Evolutionary conservation across 1,140 invertebrate species (phyloP), one percentile per base, ranked within the genome.

Genomic region (Plodia interpunctella): DNA sequence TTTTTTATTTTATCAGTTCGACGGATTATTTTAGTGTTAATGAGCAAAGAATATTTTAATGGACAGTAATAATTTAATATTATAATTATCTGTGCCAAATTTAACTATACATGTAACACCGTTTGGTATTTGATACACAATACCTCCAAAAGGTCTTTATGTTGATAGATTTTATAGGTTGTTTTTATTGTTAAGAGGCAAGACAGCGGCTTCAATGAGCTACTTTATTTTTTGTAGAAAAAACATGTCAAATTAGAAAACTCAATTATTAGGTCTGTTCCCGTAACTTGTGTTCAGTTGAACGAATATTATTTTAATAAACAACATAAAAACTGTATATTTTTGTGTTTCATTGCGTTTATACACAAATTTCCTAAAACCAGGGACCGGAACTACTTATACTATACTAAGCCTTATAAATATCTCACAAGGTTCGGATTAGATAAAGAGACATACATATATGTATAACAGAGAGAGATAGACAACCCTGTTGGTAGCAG

Each of bases 261-360:
- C 81, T 86, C 80, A 85, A 78, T 83, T 84, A 84, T 84, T 88
- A 88, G 83, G 83, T 87, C 86, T 85, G 86, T 72, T 78, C 81
- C 82, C 80, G 70, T 83, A 60, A 80, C 78, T 84, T 88, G 83
- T 87, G 86, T 87, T 88, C 86, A 87, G 82, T 86, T 87, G 81
- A 81, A 88, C 81, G 83, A 87, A 88, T 88, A 88, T 88, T 88
- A 88, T 88, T 88, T 88, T 87, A 88, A 88, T 88, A 88, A 88
- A 88, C 86, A 87, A 83, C 81, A 80, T 84, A 74, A 88, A 78
- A 88, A 84, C 80, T 83, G 78, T 82, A 79, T n/a, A n/a, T 67
- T 59, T 66, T 56, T 4, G 51, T 66, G 50, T 79, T 78, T 78
- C 74, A 67, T 77, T 80, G 15, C 15, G 15, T 25, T 25, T 25